A percentile compares a stretch with the other conserved stretches of the same genome.
These are phyloP conservation scores for Riptortus pedestris DNA, from an alignment of 1,140 invertebrate species.

Conservation along the genomic window DNA sequence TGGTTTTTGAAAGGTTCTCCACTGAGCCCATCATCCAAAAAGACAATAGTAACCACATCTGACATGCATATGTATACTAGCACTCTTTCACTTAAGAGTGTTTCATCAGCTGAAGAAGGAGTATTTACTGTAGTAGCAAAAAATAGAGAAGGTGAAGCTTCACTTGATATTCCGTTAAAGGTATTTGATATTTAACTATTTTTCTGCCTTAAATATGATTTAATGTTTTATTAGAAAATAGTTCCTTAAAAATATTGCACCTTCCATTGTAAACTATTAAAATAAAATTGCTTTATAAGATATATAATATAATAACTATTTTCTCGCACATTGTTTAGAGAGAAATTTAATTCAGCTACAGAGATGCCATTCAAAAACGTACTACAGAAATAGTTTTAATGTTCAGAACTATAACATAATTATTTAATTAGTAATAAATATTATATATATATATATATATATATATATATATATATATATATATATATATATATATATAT, in stretches of 20 bases:
- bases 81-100: conserved; percentile 66
- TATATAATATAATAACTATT: too few species aligned
- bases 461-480: too few species aligned
- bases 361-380: too few species aligned
- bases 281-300: too few species aligned
- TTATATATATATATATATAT: too few species aligned
- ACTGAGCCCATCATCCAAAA: conserved; percentile 52
- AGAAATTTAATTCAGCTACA: too few species aligned
- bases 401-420: too few species aligned
- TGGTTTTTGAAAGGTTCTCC: conserved; percentile 70
- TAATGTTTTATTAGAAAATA: neutral
- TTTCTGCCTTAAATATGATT: neutral
- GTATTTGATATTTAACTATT: conserved; percentile 37
- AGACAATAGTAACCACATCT: conserved; percentile 63
- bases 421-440: too few species aligned
- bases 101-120: conserved; percentile 67
- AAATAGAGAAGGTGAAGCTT: conserved; percentile 82
- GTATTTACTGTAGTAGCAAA: conserved; percentile 76
- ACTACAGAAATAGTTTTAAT: too few species aligned
- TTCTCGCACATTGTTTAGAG: too few species aligned
- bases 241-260: too few species aligned
- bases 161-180: conserved; percentile 68
- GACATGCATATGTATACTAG: conserved; percentile 85
- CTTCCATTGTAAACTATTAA: neutral
- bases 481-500: too few species aligned